Evolutionary conservation across 2,888 invertebrate genomes (phyloP), one percentile per base, ranked within the genome.

Genomic region (Drosophila anomelani): DNA sequence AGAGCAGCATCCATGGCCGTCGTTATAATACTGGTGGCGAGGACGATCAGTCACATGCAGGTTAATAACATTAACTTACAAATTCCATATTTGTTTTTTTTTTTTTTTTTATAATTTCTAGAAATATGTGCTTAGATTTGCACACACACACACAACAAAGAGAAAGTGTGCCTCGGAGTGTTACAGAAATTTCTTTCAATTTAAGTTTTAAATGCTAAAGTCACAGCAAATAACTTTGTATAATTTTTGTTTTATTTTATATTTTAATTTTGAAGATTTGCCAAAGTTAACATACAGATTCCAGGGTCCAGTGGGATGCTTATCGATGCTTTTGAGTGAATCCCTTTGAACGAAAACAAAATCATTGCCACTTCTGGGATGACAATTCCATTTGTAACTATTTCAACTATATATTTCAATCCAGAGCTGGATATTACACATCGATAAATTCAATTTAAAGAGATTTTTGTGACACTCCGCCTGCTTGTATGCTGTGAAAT

Each of bases 1-100:
- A 96, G 92, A 97, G 96, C 92, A 97, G 96, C 92, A 94, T 94
- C 90, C 96, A 96, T 93, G 95, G 96, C 94, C 96, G 96, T 93
- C 94, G 97, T 81, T 94, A 94, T 73, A 93, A 94, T 29, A 95
- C 95, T 84, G 95, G 95, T 77, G 95, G 95, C 78, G 96, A 96
- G 91, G 96, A 96, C 77, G 96, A 96, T 81, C 95, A 95, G 38
- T 94, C 94, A 15, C 96, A 96, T 93, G 96, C 96, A 92, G 96
- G 96, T 96, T 93, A 92, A 83, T 89, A 88, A 4, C 38, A 36
- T 38, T 54, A 23, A 26, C 51, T 51, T 51, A 34, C 13, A 51
- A 34, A 23, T 23, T 23, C 20, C 23, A 51, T 51, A 51, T n/a
- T 7, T 20, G 20, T 20, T 13, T 7, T n/a, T 23, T 32, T 49